A percentile compares a stretch with the other conserved stretches of the same genome.
Conservation (phyloP, 2,113 vertebrate genomes). For the Myiagra hebetior region DNA sequence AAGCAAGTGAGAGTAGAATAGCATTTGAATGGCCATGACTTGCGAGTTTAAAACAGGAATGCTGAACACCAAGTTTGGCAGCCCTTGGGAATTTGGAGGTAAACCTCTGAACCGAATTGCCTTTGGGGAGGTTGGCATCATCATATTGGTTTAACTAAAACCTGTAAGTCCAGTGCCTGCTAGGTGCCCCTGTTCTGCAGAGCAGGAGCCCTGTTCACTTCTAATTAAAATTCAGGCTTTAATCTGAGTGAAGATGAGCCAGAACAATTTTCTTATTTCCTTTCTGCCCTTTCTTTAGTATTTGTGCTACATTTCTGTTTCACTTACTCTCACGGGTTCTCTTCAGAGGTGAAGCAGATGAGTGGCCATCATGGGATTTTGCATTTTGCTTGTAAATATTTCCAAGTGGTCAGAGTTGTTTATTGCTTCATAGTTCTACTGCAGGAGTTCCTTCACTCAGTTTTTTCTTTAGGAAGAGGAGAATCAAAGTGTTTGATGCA, state of each 20-base stretch:
- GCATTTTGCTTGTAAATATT: neutral
- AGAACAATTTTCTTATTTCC: neutral
- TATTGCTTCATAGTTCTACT: neutral
- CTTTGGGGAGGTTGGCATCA: neutral
- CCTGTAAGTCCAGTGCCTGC: neutral
- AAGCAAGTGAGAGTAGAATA: neutral
- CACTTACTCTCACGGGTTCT: accelerated
- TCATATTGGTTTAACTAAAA: neutral
- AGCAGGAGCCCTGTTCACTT: neutral
- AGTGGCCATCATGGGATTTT: neutral
- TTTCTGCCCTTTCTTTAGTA: neutral
- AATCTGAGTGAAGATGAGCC: neutral
- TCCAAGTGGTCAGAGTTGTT: neutral
- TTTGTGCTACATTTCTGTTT: neutral
- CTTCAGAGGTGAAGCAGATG: neutral
- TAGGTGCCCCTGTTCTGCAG: neutral
- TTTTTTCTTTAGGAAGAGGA: neutral
- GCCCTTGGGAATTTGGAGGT: neutral
- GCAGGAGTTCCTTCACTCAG: neutral
- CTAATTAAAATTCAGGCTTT: neutral
- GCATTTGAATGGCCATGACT: neutral
- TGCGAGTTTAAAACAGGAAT: neutral
- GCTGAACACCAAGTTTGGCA: neutral
- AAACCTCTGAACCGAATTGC: neutral
- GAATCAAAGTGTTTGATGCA: neutral